Base-by-base conservation (phyloP, 1,140 invertebrate species). In the Mycetomoellerius zeteki region DNA sequence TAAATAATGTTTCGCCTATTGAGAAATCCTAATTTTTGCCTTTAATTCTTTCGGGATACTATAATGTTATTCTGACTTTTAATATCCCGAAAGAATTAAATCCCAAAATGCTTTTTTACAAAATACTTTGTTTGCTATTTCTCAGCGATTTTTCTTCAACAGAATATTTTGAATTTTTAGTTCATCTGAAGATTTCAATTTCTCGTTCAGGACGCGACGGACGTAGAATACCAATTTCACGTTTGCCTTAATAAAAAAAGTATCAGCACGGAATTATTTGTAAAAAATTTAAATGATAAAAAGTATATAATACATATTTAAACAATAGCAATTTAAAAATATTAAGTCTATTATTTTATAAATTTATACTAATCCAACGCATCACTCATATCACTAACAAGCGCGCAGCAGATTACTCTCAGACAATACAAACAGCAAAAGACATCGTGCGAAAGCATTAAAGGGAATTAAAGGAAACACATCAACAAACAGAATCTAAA, bases 381-480 rank as follows among this genome's bases (percentile, higher is more conserved):
- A 77, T 85, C 58, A 52, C 6, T 64, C 62, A 62, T 86, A 86
- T 75, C 56, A 89, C 58, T 88, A 86, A 88, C 85, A 75, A 86
- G n/a, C 43, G 65, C 54, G 58, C 6, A 54, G 56, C 52, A 58
- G 21, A 82, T 82, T 73, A 8, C 8, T 56, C 50, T 52, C 37
- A 50, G 0, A 21, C 78, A 60, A 82, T 24, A 54, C 47, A 82
- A 60, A 58, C 24, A 16, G 24, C 54, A 72, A 81, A 43, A 81
- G n/a, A 81, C 47, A 52, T 43, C n/a, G 3, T 12, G 21, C 12
- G 21, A 33, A 37, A n/a, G 21, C 14, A 3, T n/a, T 58, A 54
- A 54, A 54, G 37, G 37, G 10, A 43, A 3, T n/a, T 58, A 54
- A 54, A 54, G 37, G 37, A 2, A 43, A 43, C 10, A 43, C 10